Evolutionary conservation across 2,888 invertebrate genomes (phyloP).

Genomic region (Apodemia mormo): DNA sequence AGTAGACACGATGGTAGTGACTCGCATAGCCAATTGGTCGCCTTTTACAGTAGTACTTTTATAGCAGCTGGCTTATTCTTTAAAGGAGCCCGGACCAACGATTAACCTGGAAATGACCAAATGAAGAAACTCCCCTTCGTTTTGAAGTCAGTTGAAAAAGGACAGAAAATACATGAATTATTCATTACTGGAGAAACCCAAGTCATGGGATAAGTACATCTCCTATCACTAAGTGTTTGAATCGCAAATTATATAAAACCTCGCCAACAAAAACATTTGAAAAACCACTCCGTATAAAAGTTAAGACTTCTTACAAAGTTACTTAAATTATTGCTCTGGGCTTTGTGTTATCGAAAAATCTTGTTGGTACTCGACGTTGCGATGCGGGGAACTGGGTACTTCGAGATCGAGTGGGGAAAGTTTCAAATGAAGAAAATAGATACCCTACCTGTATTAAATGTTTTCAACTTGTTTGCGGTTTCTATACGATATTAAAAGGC

Average conservation of each 20-base stretch:
- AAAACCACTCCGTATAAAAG: constrained; percentile 33
- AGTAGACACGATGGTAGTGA: too few relatives aligned
- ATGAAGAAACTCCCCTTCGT: neutral
- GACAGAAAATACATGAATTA: neutral
- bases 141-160: neutral
- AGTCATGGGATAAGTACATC: neutral
- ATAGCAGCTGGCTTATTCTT: too few relatives aligned
- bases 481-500: neutral
- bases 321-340: constrained; percentile 39
- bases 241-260: constrained; percentile 18
- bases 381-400: constrained; percentile 20
- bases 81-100: too few relatives aligned
- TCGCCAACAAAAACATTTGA: constrained; percentile 29
- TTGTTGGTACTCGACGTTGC: constrained; percentile 28
- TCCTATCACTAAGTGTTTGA: constrained; percentile 4
- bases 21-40: too few relatives aligned
- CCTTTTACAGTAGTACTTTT: too few relatives aligned
- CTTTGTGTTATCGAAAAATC: constrained; percentile 38
- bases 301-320: constrained; percentile 36
- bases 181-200: neutral
- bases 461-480: constrained; percentile 15
- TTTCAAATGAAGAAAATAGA: constrained; percentile 24
- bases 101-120: neutral
- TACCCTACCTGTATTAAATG: constrained; percentile 15
- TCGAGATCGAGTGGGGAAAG: constrained; percentile 24